Evolutionary conservation across 2,888 invertebrate genomes (phyloP), one percentile per base, ranked within the genome.

Genomic region (Acleris emargana): DNA sequence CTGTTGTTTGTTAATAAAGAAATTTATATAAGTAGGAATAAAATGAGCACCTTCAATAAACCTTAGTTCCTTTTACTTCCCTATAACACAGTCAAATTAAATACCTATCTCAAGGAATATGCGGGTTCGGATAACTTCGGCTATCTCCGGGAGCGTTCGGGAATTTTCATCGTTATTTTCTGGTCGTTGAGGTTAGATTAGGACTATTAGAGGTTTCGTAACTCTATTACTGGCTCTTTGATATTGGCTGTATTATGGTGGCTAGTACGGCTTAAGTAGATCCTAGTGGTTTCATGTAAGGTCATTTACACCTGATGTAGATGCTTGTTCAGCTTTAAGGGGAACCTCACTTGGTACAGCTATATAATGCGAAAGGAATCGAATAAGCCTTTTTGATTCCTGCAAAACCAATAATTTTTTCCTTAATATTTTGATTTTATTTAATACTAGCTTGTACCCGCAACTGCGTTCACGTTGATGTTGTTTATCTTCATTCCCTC

Each of bases 161-260:
- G 64, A 50, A 38, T 80, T 78, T 75, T 71, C 77, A 74, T 77
- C 76, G 76, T 71, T 72, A 69, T 74, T 74, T 68, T 72, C 69
- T 74, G 72, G 72, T 73, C 68, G 75, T 80, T 80, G 83, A 80
- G 83, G 79, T 80, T 76, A 76, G 80, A 84, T 85, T 82, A 83
- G 75, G 69, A 76, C 71, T 67, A 83, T 85, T 82, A 84, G 72
- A 75, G 76, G 72, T 73, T 79, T 74, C 71, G 76, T 82, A 84
- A 84, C 83, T 82, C 77, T 75, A 79, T 81, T 83, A 82, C 70
- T 72, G 61, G 66, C 67, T 66, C 68, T 68, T 62, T 59, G 61
- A 58, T 57, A 70, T 67, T 66, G 69, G 54, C 70, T 62, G 68
- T 32, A 57, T 69, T 67, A 62, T 68, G 62, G 68, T 45, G 64